A percentile compares a stretch with the other conserved stretches of the same genome.
These are phyloP conservation scores for Charadrius vociferus DNA, from an alignment of 2,113 vertebrate genomes.

Conservation along the genomic window DNA sequence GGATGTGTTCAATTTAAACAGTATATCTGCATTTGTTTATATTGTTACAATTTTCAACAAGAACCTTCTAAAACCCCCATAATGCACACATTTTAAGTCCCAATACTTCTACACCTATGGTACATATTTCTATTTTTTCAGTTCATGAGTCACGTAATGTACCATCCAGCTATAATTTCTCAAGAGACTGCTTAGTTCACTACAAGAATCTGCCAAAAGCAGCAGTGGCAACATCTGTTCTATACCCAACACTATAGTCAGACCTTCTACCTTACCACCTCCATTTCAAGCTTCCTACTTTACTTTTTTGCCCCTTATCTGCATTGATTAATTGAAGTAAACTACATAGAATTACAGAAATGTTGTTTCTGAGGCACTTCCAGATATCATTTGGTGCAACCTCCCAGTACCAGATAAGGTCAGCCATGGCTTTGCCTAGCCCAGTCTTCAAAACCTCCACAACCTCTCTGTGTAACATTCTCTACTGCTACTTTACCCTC, in stretches of 20 bases:
- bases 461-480: background rate
- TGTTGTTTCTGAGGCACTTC: background rate
- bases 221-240: background rate
- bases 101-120: background rate
- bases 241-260: background rate
- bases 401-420: background rate
- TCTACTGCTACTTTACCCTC: background rate
- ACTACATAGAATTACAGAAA: background rate
- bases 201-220: background rate
- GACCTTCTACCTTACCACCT: background rate
- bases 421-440: background rate
- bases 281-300: background rate
- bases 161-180: conserved; percentile 22
- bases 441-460: background rate
- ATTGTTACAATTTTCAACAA: background rate
- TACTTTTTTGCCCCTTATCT: background rate
- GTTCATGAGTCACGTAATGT: conserved; percentile 3
- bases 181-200: background rate
- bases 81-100: background rate
- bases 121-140: conserved; percentile 10
- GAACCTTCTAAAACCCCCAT: background rate
- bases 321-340: no score
- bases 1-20: background rate
- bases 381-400: accelerated
- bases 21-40: background rate